Evolutionary conservation across 2,797 vertebrate species (phyloP), one percentile per base, ranked within the genome.

Genomic region (Crenuchus spilurus): DNA sequence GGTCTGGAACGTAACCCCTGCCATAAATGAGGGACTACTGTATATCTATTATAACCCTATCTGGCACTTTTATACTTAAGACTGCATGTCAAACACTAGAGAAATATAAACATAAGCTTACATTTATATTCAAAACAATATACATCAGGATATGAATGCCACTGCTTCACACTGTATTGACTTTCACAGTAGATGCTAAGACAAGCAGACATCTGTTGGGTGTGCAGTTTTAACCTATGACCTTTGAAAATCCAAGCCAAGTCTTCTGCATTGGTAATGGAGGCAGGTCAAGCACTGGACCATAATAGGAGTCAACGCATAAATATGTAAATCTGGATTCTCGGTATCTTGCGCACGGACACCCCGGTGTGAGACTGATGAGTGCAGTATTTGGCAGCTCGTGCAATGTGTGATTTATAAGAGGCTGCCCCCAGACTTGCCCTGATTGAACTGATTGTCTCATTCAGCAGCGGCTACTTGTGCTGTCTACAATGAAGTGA

Each of bases 391-490:
- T 77, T 77, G 64, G 69, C 72, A 72, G 72, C 69, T 61, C 51
- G 58, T 16, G 67, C 72, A 44, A 67, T 71, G 69, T 72, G 72
- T 82, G 81, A 82, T 82, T 78, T 78, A 78, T 80, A 68, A 71
- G 72, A 77, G 62, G 57, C 14, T 62, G 70, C 67, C 66, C 18
- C 72, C 42, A 61, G 76, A 72, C 71, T 58, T 10, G 18, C 44
- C 54, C 67, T 78, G 78, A 80, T 78, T 82, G 75, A 64, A 68
- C 68, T 70, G 78, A 82, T 80, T 82, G 80, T 75, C 71, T 80
- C 57, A 54, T 80, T 77, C 60, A 62, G 42, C 30, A 20, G 42
- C 44, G 64, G 57, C 41, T 57, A 70, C 72, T 74, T 67, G 73
- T 49, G 42, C 31, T 24, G 60, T 63, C 55, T 60, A 57, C 52